Percentiles rank a stretch among this genome's conserved stretches.
Conservation (phyloP, 2,113 vertebrate genomes). For the Etheostoma cragini region DNA sequence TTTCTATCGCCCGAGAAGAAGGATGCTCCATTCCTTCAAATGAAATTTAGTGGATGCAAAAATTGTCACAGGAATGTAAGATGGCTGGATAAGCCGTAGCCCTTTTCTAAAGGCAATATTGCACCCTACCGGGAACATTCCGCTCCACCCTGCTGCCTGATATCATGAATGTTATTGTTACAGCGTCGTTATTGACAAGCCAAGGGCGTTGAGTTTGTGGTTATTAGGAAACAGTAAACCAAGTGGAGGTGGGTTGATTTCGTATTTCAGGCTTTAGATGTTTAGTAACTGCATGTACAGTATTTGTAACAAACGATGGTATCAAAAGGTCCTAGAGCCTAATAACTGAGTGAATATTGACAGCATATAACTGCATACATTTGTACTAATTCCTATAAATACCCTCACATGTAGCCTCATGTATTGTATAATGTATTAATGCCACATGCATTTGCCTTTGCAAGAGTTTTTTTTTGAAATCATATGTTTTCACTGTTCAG, state of each 20-base stretch:
- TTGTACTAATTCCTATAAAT: background rate
- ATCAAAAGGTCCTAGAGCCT: background rate
- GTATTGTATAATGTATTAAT: background rate
- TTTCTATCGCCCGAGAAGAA: background rate
- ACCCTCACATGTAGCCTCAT: background rate
- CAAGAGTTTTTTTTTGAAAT: background rate
- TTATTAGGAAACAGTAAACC: slow-evolving; percentile 13
- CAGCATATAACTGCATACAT: background rate
- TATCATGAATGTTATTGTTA: background rate
- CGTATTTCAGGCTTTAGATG: background rate
- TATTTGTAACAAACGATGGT: no score
- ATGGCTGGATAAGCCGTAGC: slow-evolving; percentile 1
- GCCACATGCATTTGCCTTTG: background rate
- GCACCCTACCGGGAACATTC: background rate
- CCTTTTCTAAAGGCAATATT: background rate
- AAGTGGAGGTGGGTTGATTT: slow-evolving; percentile 40
- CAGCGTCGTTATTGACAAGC: background rate
- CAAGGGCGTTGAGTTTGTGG: background rate
- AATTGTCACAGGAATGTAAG: background rate
- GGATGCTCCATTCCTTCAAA: background rate
- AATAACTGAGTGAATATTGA: background rate
- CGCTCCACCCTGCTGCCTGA: slow-evolving; percentile 1
- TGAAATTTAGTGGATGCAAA: background rate
- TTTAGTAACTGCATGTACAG: slow-evolving; percentile 4
- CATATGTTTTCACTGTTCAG: slow-evolving; percentile 15